Evolutionary conservation across 2,113 vertebrate species (phyloP).

Genomic region (Mobula hypostoma): DNA sequence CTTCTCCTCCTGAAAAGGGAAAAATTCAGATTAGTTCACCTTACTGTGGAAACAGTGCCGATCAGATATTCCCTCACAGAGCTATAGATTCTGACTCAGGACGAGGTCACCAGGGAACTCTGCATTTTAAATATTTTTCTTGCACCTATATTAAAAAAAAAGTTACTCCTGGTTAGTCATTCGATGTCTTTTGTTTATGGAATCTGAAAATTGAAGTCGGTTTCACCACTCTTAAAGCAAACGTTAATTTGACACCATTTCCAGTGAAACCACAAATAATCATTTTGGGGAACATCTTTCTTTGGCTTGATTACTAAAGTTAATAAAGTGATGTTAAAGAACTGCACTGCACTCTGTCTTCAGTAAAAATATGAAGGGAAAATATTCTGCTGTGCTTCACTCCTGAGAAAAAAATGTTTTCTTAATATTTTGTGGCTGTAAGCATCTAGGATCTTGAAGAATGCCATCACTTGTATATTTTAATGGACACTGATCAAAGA

Average conservation of each 20-base stretch:
- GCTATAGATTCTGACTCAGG: background rate
- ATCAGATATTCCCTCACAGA: background rate
- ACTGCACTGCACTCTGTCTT: background rate
- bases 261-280: background rate
- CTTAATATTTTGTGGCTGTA: background rate
- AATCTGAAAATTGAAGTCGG: background rate
- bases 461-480: background rate
- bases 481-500: background rate
- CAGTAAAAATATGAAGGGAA: background rate
- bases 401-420: background rate
- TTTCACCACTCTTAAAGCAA: background rate
- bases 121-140: background rate
- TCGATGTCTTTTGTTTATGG: background rate
- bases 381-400: background rate
- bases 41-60: background rate
- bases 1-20: background rate
- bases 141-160: background rate
- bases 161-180: background rate
- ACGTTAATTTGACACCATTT: background rate
- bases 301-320: too few species aligned
- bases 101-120: background rate
- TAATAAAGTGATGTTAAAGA: background rate
- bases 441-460: background rate
- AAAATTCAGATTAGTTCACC: background rate
- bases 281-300: background rate